phyloP scores from a whole-genome alignment of 2,113 vertebrate species.

The Dermatemys mawii region DNA sequence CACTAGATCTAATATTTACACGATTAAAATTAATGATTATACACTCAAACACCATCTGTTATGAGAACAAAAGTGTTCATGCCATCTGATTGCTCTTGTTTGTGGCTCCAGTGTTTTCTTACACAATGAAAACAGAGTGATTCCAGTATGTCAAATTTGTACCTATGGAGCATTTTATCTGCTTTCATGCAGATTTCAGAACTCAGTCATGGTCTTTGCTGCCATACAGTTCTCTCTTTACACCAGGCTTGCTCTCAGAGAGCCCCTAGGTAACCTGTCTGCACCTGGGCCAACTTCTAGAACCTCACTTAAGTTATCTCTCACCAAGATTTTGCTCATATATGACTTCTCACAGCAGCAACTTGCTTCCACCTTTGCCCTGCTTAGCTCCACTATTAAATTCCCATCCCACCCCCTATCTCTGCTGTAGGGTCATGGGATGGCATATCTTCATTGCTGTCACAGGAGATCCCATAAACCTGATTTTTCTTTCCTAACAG shows the following conservation, averaged over 20 bases:
- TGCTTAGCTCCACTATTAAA: neutral
- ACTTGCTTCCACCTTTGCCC: neutral
- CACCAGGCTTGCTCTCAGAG: neutral
- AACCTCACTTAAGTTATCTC: neutral
- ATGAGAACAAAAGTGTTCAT: neutral
- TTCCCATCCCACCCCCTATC: neutral
- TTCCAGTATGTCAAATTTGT: neutral
- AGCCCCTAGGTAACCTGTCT: neutral
- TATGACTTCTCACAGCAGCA: neutral
- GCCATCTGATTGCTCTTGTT: neutral
- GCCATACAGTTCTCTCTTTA: neutral
- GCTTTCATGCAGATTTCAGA: neutral
- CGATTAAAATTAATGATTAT: constrained; percentile 5
- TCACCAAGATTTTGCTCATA: neutral
- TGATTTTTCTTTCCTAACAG: neutral
- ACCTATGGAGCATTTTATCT: neutral
- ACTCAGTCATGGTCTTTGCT: neutral
- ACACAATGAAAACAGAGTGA: neutral
- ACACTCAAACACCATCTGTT: neutral
- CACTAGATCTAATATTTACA: neutral
- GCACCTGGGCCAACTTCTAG: neutral
- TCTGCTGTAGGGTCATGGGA: neutral
- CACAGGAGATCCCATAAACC: neutral
- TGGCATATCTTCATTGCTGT: neutral
- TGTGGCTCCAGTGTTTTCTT: neutral